Percentiles rank a stretch among this genome's conserved stretches.
Conservation (phyloP, 2,888 invertebrate genomes). For the Oxystoma pomonae region DNA sequence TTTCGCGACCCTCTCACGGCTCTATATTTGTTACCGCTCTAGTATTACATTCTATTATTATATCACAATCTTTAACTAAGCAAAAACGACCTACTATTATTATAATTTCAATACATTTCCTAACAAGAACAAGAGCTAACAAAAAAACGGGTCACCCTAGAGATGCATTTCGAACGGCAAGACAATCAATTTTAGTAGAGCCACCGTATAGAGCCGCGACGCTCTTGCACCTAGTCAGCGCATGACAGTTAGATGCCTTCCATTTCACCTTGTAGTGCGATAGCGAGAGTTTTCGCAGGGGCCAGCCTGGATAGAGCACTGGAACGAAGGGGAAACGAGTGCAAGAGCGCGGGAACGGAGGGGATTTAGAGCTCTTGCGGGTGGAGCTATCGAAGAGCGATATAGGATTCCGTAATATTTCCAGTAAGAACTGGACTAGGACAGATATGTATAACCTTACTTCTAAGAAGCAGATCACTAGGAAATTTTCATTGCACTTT, state of each 20-base stretch:
- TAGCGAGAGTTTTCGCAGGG: neutral
- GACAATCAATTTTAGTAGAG: neutral
- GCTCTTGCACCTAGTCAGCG: neutral
- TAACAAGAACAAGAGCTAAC: neutral
- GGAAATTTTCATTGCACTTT: no score
- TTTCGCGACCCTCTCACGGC: neutral
- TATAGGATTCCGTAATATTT: no score
- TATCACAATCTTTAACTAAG: neutral
- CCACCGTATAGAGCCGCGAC: neutral
- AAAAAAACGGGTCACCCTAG: neutral
- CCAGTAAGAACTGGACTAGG: no score
- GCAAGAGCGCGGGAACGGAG: no score
- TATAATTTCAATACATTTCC: neutral
- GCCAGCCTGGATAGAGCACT: neutral
- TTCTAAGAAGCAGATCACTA: no score
- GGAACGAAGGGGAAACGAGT: no score
- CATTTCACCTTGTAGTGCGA: neutral
- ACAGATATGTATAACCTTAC: no score
- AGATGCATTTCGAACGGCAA: neutral
- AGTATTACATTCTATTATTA: neutral
- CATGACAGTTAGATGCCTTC: neutral
- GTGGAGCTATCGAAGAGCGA: no score
- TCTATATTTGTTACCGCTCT: neutral
- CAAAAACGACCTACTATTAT: neutral
- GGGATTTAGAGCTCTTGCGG: no score